Conservation (phyloP, 1,140 invertebrate genomes). For the Drosophila kepulauana region DNA sequence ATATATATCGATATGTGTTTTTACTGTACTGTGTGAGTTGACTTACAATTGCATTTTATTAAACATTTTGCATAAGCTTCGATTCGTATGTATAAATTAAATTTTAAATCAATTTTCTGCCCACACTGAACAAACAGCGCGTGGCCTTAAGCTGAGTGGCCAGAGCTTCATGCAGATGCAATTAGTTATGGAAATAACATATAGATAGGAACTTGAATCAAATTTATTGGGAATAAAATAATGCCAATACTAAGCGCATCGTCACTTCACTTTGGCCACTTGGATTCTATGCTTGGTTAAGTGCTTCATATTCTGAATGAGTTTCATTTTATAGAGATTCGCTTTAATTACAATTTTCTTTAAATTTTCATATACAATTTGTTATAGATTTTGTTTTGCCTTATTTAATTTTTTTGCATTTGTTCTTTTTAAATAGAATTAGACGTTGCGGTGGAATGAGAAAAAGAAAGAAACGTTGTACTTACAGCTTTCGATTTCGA, state of each 20-base stretch:
- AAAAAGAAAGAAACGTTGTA: constrained; percentile 85
- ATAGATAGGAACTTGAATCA: neutral
- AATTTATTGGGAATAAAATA: neutral
- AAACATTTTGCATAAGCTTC: constrained; percentile 8
- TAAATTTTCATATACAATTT: constrained; percentile 17
- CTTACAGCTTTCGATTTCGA: constrained; percentile 99
- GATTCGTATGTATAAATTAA: constrained; percentile 12
- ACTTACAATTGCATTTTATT: constrained; percentile 19
- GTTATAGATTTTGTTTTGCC: constrained; percentile 19
- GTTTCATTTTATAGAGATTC: constrained; percentile 49
- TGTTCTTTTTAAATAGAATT: constrained; percentile 14
- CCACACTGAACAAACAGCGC: constrained; percentile 81
- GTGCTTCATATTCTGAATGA: constrained; percentile 79
- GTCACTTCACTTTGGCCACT: constrained; percentile 61
- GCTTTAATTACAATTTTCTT: constrained; percentile 44
- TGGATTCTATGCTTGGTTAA: constrained; percentile 33
- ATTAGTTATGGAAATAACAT: constrained; percentile 25
- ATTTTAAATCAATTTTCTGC: constrained; percentile 57
- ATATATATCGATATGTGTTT: constrained; percentile 2
- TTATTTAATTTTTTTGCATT: constrained; percentile 29
- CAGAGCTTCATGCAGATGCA: constrained; percentile 53
- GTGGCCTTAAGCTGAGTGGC: constrained; percentile 71
- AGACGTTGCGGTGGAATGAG: constrained; percentile 8
- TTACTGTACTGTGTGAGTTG: constrained; percentile 37
- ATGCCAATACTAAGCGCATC: constrained; percentile 39